These are phyloP conservation scores for Triplophysa siluroides DNA, from an alignment of 2,113 vertebrate genomes.

Conservation along the genomic window DNA sequence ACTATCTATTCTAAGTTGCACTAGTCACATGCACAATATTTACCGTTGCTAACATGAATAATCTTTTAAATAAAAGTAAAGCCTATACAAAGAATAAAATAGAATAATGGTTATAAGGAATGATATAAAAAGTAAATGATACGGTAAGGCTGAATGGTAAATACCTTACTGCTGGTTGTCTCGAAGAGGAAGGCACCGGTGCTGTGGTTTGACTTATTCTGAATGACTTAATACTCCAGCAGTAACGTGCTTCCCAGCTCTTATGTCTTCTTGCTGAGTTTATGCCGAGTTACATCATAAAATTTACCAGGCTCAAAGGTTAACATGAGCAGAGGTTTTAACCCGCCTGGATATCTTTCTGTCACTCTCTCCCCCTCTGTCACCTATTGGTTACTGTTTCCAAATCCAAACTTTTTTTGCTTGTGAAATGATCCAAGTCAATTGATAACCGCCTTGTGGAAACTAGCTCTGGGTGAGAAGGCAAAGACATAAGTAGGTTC, in stretches of 20 bases:
- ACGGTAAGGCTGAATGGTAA: not conserved
- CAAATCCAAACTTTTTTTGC: not conserved
- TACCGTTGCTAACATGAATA: too few species aligned
- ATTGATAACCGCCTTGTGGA: not conserved
- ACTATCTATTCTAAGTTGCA: too few species aligned
- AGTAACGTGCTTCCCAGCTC: not conserved
- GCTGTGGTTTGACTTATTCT: not conserved
- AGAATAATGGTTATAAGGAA: not conserved
- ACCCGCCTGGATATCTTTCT: not conserved
- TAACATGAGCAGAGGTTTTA: conserved; percentile 45
- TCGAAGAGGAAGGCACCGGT: not conserved
- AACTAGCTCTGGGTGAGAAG: conserved; percentile 3
- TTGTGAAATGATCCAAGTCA: conserved; percentile 14
- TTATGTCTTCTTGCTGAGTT: not conserved
- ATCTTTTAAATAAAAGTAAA: not conserved
- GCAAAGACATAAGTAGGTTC: not conserved
- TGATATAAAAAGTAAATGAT: not conserved
- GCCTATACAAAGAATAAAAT: not conserved
- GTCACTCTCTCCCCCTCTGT: not conserved
- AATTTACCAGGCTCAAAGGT: conserved; percentile 51
- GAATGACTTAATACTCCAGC: conserved; percentile 22
- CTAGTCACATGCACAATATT: too few species aligned
- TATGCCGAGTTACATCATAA: conserved; percentile 31
- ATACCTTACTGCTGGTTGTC: conserved; percentile 10
- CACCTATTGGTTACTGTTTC: not conserved